phyloP scores from a whole-genome alignment of 2,113 vertebrate species.

The Chionodraco myersi region DNA sequence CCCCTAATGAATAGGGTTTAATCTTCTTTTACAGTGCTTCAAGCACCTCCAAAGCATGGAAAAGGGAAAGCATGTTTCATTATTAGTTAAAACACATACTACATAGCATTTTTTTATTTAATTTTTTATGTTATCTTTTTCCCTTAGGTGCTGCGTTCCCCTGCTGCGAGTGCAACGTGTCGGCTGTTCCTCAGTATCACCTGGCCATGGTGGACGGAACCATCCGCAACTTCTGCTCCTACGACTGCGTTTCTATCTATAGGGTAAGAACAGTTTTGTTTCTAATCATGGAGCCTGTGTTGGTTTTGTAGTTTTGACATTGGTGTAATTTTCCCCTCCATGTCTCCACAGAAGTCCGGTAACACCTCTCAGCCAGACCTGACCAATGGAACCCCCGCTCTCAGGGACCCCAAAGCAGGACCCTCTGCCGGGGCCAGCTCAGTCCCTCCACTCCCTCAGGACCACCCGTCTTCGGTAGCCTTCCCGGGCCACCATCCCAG shows the following conservation, averaged over 20 bases:
- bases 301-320: neutral
- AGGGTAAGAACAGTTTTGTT: conserved; percentile 83
- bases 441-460: conserved; percentile 65
- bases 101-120: neutral
- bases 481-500: conserved; percentile 59
- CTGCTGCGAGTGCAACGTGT: conserved; percentile 92
- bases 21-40: too few relatives aligned
- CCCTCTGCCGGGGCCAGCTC: conserved; percentile 55
- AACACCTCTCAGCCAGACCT: conserved; percentile 48
- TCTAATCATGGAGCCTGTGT: neutral
- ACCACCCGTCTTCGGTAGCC: conserved; percentile 57
- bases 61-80: too few relatives aligned
- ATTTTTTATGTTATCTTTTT: neutral
- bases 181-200: conserved; percentile 95
- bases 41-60: too few relatives aligned
- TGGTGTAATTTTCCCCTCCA: neutral
- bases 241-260: conserved; percentile 90
- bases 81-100: neutral
- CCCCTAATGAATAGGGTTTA: too few relatives aligned
- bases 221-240: conserved; percentile 97
- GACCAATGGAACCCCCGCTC: conserved; percentile 63
- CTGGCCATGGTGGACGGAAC: conserved; percentile 97
- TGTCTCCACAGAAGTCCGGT: conserved; percentile 56
- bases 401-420: conserved; percentile 51
- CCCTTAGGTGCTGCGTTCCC: conserved; percentile 90